These are phyloP conservation scores for Galbula dea DNA, from an alignment of 2,113 vertebrate species.

Conservation along the genomic window DNA sequence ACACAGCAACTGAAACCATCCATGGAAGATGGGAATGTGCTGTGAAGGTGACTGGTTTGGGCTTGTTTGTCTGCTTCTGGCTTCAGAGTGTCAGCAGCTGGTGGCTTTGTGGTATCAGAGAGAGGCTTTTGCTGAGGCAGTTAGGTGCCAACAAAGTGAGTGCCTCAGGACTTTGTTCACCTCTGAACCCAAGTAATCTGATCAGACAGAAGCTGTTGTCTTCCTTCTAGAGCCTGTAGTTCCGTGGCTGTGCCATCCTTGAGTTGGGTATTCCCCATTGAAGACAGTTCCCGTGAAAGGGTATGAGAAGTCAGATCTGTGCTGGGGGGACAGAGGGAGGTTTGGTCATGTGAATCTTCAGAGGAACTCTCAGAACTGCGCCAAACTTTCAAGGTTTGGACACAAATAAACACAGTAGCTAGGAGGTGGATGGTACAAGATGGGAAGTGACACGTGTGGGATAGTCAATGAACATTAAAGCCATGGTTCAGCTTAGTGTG, in stretches of 20 bases:
- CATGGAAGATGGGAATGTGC: background rate
- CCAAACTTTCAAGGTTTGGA: background rate
- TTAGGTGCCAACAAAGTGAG: accelerated
- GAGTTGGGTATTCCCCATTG: too few species aligned
- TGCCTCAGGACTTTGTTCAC: accelerated
- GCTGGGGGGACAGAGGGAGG: background rate
- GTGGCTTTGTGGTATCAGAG: background rate
- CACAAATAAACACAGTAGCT: background rate
- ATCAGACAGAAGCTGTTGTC: too few species aligned
- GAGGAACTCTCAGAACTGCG: background rate
- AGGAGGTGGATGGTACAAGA: background rate
- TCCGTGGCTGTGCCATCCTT: too few species aligned
- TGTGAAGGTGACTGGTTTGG: background rate
- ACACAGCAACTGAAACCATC: background rate
- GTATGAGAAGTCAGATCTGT: background rate
- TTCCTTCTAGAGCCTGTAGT: background rate
- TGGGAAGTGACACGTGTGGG: background rate
- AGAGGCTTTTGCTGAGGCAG: background rate
- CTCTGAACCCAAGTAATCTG: background rate
- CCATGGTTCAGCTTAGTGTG: background rate
- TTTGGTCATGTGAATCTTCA: background rate
- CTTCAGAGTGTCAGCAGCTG: background rate
- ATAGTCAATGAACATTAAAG: background rate
- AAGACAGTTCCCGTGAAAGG: background rate
- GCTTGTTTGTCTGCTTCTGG: too few species aligned